Evolutionary conservation across 1,140 invertebrate genomes (phyloP).

Genomic region (Cephus cinctus): DNA sequence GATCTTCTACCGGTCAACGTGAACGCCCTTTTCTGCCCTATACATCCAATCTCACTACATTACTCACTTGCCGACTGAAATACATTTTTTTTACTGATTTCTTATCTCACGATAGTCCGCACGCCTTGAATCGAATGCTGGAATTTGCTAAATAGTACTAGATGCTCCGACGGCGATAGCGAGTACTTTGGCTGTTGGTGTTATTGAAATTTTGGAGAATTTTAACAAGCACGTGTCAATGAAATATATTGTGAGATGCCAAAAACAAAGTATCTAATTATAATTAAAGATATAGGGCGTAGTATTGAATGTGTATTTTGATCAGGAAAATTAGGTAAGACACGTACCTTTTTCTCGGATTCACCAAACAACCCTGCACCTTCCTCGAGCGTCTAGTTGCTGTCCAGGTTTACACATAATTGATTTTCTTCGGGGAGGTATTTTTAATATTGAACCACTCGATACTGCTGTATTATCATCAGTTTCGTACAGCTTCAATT

Average conservation of each 20-base stretch:
- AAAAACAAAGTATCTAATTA: background rate
- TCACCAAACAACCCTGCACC: slow-evolving; percentile 36
- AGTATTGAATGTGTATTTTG: background rate
- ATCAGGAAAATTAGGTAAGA: background rate
- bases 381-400: slow-evolving; percentile 31
- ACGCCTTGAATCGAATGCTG: no score
- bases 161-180: no score
- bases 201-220: background rate
- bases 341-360: background rate
- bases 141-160: no score
- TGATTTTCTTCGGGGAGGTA: background rate
- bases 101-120: no score
- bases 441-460: background rate
- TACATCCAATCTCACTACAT: no score
- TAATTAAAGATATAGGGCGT: background rate
- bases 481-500: background rate
- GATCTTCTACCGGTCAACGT: no score
- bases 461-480: background rate
- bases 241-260: background rate
- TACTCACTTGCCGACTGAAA: no score
- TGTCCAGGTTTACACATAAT: slow-evolving; percentile 28
- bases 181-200: no score
- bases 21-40: no score
- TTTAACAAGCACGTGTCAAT: background rate
- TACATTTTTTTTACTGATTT: no score